Conservation (phyloP, 2,113 vertebrate species). For the Varanus komodoensis region DNA sequence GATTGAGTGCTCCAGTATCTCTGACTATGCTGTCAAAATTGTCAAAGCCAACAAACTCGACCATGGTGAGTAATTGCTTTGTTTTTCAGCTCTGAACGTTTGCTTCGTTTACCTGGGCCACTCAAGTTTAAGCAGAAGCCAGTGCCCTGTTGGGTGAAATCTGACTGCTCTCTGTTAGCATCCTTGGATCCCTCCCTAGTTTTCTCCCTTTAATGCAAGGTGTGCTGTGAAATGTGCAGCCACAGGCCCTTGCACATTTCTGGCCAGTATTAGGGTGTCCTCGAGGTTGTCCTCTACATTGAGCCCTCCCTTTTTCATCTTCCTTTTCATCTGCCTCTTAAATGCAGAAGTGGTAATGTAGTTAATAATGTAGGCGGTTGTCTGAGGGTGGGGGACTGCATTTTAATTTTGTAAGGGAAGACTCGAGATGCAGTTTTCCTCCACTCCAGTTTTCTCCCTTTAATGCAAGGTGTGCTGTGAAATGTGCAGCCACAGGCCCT, state of each 20-base stretch:
- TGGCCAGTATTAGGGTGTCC: too few species aligned
- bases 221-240: background rate
- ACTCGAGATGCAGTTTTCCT: too few species aligned
- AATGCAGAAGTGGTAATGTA: too few species aligned
- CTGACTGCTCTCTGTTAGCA: background rate
- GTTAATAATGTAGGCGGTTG: too few species aligned
- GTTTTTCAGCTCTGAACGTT: background rate
- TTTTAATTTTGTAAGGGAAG: too few species aligned
- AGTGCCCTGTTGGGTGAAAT: background rate
- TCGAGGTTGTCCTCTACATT: background rate
- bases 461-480: background rate
- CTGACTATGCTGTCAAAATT: constrained; percentile 93
- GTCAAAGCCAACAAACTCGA: constrained; percentile 95
- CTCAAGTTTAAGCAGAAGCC: background rate
- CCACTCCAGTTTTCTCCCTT: background rate
- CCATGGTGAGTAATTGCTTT: constrained; percentile 80
- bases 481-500: background rate
- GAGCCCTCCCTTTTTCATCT: background rate
- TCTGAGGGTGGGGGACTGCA: too few species aligned
- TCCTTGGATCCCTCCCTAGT: background rate
- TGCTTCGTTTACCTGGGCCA: background rate
- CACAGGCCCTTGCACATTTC: too few species aligned
- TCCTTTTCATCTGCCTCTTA: background rate
- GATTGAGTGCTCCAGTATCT: constrained; percentile 96
- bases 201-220: background rate